Evolutionary conservation across 2,113 vertebrate species (phyloP).

Genomic region (Corythaeola cristata): DNA sequence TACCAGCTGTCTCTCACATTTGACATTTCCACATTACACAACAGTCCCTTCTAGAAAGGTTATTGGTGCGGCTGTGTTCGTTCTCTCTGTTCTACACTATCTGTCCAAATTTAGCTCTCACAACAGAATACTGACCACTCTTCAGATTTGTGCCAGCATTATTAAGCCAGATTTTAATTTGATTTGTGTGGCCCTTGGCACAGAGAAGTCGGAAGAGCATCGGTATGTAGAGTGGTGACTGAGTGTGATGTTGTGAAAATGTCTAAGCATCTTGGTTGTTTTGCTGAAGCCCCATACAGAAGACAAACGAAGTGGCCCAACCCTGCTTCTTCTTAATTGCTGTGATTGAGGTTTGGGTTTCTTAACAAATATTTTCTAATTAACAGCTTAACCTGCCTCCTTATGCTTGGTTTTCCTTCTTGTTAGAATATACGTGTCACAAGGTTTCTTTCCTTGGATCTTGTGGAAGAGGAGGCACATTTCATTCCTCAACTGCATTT

Average conservation of each 20-base stretch:
- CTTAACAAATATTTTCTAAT: not conserved
- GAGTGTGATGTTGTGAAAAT: not conserved
- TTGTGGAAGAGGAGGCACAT: not conserved
- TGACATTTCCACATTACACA: not conserved
- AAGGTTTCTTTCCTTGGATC: not conserved
- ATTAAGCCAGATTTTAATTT: not conserved
- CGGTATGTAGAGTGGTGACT: rapidly evolving
- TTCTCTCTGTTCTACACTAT: not conserved
- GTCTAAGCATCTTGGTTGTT: not conserved
- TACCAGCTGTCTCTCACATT: not conserved
- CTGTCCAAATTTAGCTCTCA: not conserved
- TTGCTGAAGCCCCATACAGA: not conserved
- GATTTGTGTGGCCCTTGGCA: not conserved
- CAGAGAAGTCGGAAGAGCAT: not conserved
- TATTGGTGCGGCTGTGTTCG: not conserved
- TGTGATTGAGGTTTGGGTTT: not conserved
- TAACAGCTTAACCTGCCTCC: not conserved
- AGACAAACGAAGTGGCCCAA: not conserved
- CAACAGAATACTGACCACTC: not conserved
- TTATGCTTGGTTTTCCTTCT: not conserved
- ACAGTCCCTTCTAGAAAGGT: not conserved
- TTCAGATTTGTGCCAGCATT: not conserved
- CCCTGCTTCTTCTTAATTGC: not conserved
- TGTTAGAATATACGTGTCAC: not conserved
- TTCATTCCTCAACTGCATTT: not conserved